Percentiles rank a stretch among this genome's conserved stretches.
Conservation (phyloP, 2,888 invertebrate species). For the Dichetophora obliterata region DNA sequence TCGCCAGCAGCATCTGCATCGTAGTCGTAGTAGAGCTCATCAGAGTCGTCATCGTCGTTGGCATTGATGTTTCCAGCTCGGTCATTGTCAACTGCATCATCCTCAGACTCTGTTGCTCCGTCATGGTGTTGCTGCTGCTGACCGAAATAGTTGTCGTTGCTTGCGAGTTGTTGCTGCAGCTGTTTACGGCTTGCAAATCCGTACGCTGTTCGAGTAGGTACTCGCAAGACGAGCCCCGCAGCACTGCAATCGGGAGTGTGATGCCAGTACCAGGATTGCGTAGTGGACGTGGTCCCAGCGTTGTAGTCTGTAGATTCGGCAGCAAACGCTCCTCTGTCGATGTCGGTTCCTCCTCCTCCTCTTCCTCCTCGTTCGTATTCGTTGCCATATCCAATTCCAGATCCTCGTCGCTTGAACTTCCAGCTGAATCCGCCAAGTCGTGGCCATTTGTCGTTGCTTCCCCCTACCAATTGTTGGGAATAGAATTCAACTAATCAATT, state of each 20-base stretch:
- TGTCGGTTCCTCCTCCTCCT: conserved; percentile 50
- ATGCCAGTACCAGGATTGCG: conserved; percentile 52
- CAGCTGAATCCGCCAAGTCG: conserved; percentile 70
- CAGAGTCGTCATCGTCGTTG: conserved; percentile 55
- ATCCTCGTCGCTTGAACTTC: conserved; percentile 68
- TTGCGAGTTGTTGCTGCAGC: conserved; percentile 43
- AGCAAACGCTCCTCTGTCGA: conserved; percentile 55
- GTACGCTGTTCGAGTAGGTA: conserved; percentile 66
- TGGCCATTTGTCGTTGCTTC: conserved; percentile 71
- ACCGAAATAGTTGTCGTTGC: conserved; percentile 37
- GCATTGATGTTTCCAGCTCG: conserved; percentile 43
- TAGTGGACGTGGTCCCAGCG: conserved; percentile 57
- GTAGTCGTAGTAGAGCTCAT: conserved; percentile 65
- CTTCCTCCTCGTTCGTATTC: conserved; percentile 47
- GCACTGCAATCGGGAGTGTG: conserved; percentile 49
- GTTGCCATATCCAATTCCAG: conserved; percentile 37
- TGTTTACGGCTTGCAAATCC: conserved; percentile 43
- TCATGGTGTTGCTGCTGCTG: conserved; percentile 43
- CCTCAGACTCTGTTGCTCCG: conserved; percentile 39
- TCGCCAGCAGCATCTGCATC: conserved; percentile 49
- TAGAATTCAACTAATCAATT: conserved; percentile 71
- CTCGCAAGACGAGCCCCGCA: conserved; percentile 64
- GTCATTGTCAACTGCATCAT: conserved; percentile 16
- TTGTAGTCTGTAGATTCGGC: conserved; percentile 54
- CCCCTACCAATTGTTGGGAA: conserved; percentile 71